Base-by-base conservation (phyloP, 2,888 invertebrate genomes). In the Cartodere bifasciata region DNA sequence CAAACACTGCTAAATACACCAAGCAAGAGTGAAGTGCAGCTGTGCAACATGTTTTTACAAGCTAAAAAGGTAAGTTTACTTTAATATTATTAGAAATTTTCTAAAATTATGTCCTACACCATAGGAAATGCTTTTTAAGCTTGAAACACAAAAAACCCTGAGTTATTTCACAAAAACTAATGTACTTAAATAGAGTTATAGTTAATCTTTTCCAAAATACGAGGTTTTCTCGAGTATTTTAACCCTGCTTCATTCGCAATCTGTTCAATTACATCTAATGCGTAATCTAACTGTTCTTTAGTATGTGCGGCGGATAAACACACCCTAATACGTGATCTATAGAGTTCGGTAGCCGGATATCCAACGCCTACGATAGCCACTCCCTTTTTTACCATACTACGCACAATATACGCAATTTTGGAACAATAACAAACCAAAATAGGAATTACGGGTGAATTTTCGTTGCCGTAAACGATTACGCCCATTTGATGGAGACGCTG, bases 271-370 rank as follows among this genome's bases (percentile, higher is more conserved):
- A 75, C 74, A 17, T 65, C 61, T 33, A 80, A 57, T 41, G 84
- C 85, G 50, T 70, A 71, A 62, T 97, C 95, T 45, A 98, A 68
- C 65, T 92, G 91, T 60, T 82, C 86, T 63, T 90, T 88, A 31
- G 90, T 82, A 62, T 97, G 97, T 13, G 90, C 81, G 31, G 97
- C 94, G 28, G 94, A 95, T 38, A 98, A 64, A 56, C 98, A 98
- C 62, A 97, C 88, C 47, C 94, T 69, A 48, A 88, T 88, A 50
- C 97, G 72, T 16, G 88, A 86, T 63, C 84, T 81, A 67, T 84
- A 80, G 42, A 98, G 72, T 25, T 94, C 87, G 29, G 97, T 95
- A 34, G 97, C 97, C 32, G 98, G 97, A 63, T 92, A 97, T 41
- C 95, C 95, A 32, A 95, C 97, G 35, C 95, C 94, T 5, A 97